Evolutionary conservation across 53 echinoderm and acorn worm genomes (phyloP), one percentile per base, ranked within the genome.

Genomic region (Antedon mediterranea): DNA sequence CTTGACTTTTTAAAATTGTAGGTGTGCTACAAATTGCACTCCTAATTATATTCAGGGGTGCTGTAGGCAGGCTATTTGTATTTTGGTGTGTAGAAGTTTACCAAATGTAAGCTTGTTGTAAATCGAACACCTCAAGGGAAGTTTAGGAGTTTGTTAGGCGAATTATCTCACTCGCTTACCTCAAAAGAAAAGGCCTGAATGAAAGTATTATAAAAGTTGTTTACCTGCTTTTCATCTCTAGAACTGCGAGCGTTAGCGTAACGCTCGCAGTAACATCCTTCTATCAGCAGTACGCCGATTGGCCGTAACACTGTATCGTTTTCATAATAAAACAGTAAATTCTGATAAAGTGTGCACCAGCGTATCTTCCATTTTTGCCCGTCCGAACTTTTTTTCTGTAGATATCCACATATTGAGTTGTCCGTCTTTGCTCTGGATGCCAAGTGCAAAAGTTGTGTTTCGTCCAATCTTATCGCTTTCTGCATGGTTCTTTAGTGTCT

Each of bases 371-470:
- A 98, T 74, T 98, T 98, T 6, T 88, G 88, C 20, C 88, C 89
- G 42, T 98, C 98, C 11, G 90, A 92, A 82, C 98, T 98, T 83
- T 98, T 98, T 84, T 98, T 98, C 78, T 90, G 89, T n/a, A 98
- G 83, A 77, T 84, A 88, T 27, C 98, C 92, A n/a, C 92, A 84
- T 32, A 98, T 86, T 31, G 86, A 87, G 86, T 90, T 88, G 37
- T 98, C 98, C 26, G 90, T 90, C 79, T 87, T 89, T 28, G 98
- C 98, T 30, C 90, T 78, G 31, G 81, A 79, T 8, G 92, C 98
- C 43, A 93, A 84, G 72, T 81, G 75, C 1, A 93, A 72, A 15
- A 98, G 86, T 75, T 98, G 98, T 28, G 84, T 76, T 32, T 98
- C 98, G 72, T 98, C 92, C 29, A 88, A 71, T 28, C 98, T 92